A percentile compares a stretch with the other conserved stretches of the same genome.
phyloP scores from a whole-genome alignment of 2,888 invertebrate genomes.

The Drosophila ezoana region DNA sequence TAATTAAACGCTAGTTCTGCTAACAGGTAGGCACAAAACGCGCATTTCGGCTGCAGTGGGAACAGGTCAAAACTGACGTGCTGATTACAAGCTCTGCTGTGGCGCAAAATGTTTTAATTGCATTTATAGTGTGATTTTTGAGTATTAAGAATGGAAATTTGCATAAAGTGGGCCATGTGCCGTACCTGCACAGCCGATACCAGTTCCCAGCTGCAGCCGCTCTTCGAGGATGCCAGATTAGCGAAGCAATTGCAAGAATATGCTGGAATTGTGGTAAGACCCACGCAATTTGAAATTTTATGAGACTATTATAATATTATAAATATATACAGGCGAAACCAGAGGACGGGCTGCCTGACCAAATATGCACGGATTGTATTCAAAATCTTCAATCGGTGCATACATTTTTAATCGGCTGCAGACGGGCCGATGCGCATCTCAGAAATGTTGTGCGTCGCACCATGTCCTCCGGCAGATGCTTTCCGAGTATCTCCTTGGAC shows the following conservation, averaged over 20 bases:
- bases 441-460: conserved; percentile 48
- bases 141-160: conserved; percentile 73
- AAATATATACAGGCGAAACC: conserved; percentile 61
- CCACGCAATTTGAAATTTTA: neutral
- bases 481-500: conserved; percentile 8
- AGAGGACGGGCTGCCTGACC: conserved; percentile 76
- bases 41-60: conserved; percentile 1
- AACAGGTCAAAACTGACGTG: neutral
- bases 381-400: conserved; percentile 37
- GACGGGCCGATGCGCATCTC: conserved; percentile 48
- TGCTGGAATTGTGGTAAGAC: conserved; percentile 72
- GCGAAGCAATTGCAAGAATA: conserved; percentile 73
- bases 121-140: neutral
- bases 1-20: neutral
- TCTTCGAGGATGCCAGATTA: conserved; percentile 51
- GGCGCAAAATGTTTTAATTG: conserved; percentile 19
- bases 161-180: conserved; percentile 82
- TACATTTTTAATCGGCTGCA: conserved; percentile 50
- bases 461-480: conserved; percentile 49
- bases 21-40: neutral
- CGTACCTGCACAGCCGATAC: conserved; percentile 69
- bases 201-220: conserved; percentile 56
- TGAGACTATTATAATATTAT: no score
- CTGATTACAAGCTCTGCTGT: neutral
- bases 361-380: conserved; percentile 68